phyloP scores from a whole-genome alignment of 2,888 invertebrate genomes.

The Cheilosia soror region DNA sequence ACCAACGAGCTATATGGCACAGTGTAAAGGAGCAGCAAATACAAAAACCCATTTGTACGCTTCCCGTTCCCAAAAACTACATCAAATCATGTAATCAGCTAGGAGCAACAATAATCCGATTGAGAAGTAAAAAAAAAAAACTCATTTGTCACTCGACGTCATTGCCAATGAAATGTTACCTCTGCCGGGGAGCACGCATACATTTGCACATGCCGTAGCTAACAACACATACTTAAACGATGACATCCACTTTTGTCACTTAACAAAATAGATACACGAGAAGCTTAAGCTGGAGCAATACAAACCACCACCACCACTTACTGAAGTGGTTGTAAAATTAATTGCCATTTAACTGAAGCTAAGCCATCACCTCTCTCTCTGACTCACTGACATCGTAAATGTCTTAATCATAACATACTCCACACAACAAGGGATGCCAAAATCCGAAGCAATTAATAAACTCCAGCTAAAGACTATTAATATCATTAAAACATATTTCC shows the following conservation, averaged over 20 bases:
- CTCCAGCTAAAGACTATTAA: slow-evolving; percentile 73
- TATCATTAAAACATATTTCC: slow-evolving; percentile 56
- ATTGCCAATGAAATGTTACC: slow-evolving; percentile 26
- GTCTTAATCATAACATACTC: slow-evolving; percentile 59
- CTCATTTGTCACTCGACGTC: slow-evolving; percentile 61
- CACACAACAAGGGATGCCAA: slow-evolving; percentile 57
- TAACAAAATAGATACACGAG: slow-evolving; percentile 54
- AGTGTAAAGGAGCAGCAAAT: not conserved
- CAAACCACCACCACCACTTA: slow-evolving; percentile 11
- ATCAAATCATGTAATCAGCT: slow-evolving; percentile 40
- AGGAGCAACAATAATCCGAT: slow-evolving; percentile 45
- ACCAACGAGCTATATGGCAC: not conserved
- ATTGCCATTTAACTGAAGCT: slow-evolving; percentile 83
- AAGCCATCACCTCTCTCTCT: slow-evolving; percentile 8
- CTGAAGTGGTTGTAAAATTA: slow-evolving; percentile 81
- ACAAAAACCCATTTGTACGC: not conserved
- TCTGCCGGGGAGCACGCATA: not conserved
- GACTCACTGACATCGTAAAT: slow-evolving; percentile 57
- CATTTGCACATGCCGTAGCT: slow-evolving; percentile 2
- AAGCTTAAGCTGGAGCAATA: slow-evolving; percentile 1
- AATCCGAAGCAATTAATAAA: slow-evolving; percentile 72
- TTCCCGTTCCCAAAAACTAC: not conserved
- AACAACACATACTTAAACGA: slow-evolving; percentile 48
- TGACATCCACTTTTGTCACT: slow-evolving; percentile 65
- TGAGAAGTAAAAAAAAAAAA: slow-evolving; percentile 48